Conservation (phyloP, 2,113 vertebrate species). For the Anoura caudifer region DNA sequence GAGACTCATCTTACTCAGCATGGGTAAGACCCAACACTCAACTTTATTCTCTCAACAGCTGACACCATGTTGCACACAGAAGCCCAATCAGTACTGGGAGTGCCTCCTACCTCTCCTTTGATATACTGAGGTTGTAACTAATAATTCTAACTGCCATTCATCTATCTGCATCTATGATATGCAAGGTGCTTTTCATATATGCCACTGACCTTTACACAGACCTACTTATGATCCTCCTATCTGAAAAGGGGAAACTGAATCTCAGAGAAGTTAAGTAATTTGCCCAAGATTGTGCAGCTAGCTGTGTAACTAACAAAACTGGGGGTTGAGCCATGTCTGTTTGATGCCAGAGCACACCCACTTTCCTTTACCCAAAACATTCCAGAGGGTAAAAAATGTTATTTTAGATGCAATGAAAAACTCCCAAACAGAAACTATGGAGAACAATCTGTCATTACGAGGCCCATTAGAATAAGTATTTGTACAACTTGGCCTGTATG, state of each 20-base stretch:
- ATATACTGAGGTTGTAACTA: not conserved
- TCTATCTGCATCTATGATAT: not conserved
- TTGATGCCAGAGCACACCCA: not conserved
- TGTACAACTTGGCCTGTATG: not conserved
- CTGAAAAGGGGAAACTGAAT: not conserved
- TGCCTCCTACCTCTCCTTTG: not conserved
- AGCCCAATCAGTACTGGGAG: not conserved
- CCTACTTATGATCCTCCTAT: not conserved
- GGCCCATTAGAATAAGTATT: not conserved
- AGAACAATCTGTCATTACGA: not conserved
- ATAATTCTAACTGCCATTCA: not conserved
- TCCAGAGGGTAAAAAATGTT: not conserved
- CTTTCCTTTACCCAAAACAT: not conserved
- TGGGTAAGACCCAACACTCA: too few relatives aligned
- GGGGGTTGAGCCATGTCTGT: not conserved
- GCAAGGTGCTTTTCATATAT: not conserved
- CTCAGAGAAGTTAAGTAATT: not conserved
- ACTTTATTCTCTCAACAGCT: not conserved
- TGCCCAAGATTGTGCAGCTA: not conserved
- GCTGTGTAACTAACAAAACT: not conserved
- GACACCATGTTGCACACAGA: not conserved
- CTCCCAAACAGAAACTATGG: not conserved
- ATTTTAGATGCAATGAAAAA: not conserved
- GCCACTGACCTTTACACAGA: not conserved
- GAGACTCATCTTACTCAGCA: not conserved